phyloP scores from a whole-genome alignment of 2,797 vertebrate species.

The Hipposideros larvatus region DNA sequence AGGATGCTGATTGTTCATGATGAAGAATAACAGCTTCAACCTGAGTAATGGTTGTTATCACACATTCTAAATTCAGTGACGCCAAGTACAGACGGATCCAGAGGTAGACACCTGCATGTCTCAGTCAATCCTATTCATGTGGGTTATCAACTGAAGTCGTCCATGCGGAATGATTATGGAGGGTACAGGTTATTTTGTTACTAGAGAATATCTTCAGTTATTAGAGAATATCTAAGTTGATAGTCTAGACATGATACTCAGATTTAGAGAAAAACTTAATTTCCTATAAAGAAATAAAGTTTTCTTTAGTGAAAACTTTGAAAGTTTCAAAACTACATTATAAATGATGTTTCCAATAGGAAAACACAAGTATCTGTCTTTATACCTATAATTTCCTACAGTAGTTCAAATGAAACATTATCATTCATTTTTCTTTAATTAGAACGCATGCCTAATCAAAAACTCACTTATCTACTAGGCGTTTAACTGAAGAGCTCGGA shows the following conservation, averaged over 20 bases:
- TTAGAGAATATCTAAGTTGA: neutral
- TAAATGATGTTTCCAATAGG: constrained; percentile 10
- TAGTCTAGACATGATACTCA: neutral
- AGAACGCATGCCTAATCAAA: constrained; percentile 59
- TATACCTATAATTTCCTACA: neutral
- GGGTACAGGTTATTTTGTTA: neutral
- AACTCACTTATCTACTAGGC: neutral
- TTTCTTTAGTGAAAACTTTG: neutral
- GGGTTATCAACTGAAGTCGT: neutral
- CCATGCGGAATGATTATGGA: neutral
- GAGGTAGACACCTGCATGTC: neutral
- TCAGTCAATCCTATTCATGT: neutral
- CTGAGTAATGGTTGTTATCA: neutral
- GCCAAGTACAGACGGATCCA: rapidly evolving
- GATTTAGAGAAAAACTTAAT: neutral
- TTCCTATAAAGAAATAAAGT: neutral
- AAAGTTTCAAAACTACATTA: constrained; percentile 56
- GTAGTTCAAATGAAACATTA: neutral
- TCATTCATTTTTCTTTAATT: constrained; percentile 49
- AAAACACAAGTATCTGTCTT: constrained; percentile 22
- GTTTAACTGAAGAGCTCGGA: constrained; percentile 51
- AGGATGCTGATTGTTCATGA: neutral
- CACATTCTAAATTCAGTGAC: neutral
- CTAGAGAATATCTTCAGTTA: too few relatives aligned
- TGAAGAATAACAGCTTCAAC: neutral